Base-by-base conservation (phyloP, 2,797 vertebrate species). In the Gastrophryne carolinensis region DNA sequence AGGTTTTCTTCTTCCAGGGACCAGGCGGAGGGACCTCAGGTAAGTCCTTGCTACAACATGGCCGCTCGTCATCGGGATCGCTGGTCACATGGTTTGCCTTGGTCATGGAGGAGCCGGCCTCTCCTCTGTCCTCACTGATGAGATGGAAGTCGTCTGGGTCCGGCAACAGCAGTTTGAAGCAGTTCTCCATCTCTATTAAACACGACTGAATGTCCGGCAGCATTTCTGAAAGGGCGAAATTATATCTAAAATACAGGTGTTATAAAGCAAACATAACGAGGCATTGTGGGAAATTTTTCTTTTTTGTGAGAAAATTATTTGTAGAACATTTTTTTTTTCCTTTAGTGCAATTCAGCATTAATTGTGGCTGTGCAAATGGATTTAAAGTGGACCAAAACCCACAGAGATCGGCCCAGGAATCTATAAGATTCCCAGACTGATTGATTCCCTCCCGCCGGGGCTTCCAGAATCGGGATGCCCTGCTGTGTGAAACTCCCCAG, bases 1-100 rank as follows among this genome's bases (percentile, higher is more conserved):
- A 4, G 52, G 15, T 1, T 0, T 5, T 26, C 19, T 58, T 30
- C 10, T 3, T 66, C 0, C 29, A 24, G 64, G 10, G 49, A 0
- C 62, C 23, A 15, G 17, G 3, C 10, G 5, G 26, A 24, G 30
- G 3, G 11, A 78, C 23, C 49, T 82, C 47, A 1, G 21, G 78
- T 63, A 95, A 24, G 56, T 91, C 89, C 85, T 88, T 95, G 87
- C 96, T 98, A 83, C 95, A 97, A 83, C 95, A 96, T 0, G 95
- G 95, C 72, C 89, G 84, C 1, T 94, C 91, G 2, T 91, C 86
- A 0, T 84, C 87, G 34, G 44, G 0, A 0, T 0, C 66, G 11
- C 21, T 15, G 15, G 17, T 29, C 2, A 15, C 44, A n/a, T 9
- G 29, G 44, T 9, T 0, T 26, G 0, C 17, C 10, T 44, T 73